These are phyloP conservation scores for Cantharis rustica DNA, from an alignment of 2,888 invertebrate species.

Conservation along the genomic window DNA sequence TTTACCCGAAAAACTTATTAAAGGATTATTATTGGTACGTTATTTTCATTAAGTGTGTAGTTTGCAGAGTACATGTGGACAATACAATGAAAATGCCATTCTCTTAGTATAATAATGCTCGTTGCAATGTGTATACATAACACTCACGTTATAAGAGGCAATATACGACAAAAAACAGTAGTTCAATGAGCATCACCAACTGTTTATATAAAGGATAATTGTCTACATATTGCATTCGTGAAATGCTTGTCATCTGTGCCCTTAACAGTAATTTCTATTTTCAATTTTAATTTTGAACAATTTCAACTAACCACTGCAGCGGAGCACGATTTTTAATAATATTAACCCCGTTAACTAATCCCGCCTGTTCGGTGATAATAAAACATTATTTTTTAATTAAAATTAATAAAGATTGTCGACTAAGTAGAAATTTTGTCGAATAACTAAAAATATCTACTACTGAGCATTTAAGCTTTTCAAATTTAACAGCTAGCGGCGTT, in stretches of 20 bases:
- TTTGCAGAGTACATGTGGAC: constrained; percentile 14
- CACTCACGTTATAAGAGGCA: constrained; percentile 48
- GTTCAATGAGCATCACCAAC: constrained; percentile 12
- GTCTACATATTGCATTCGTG: constrained; percentile 18
- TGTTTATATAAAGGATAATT: constrained; percentile 16
- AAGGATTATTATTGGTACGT: constrained; percentile 10
- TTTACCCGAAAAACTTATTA: constrained; percentile 5
- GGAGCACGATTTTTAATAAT: neutral
- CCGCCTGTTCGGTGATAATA: constrained; percentile 26
- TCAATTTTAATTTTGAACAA: neutral
- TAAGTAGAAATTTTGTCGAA: constrained; percentile 30
- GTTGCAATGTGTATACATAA: constrained; percentile 42
- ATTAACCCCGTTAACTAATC: constrained; percentile 17
- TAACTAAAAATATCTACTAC: constrained; percentile 16
- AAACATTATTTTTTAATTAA: constrained; percentile 35
- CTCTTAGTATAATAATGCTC: constrained; percentile 41
- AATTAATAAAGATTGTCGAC: constrained; percentile 30
- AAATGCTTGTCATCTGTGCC: neutral
- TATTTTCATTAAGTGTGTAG: constrained; percentile 23
- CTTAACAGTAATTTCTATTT: neutral
- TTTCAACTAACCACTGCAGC: neutral
- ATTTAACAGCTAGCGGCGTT: constrained; percentile 26
- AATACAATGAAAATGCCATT: constrained; percentile 40
- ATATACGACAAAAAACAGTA: constrained; percentile 41
- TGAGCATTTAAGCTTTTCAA: constrained; percentile 23